These are phyloP conservation scores for Pontoporia blainvillei DNA, from an alignment of 2,113 vertebrate species.

Conservation along the genomic window DNA sequence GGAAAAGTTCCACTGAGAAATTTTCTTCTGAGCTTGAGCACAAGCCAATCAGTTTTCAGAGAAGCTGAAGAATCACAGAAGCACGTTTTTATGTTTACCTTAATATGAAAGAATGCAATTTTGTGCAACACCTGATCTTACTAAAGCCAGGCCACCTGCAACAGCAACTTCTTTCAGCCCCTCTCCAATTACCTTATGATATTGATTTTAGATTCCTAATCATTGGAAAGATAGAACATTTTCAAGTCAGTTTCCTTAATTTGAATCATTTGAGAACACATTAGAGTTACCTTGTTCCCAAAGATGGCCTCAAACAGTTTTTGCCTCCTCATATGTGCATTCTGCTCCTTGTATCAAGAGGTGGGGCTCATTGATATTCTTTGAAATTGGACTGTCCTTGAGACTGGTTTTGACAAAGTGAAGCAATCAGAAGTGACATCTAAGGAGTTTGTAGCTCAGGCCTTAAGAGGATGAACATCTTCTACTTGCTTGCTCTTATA, in stretches of 20 bases:
- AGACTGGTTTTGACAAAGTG: neutral
- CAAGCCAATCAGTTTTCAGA: too few relatives aligned
- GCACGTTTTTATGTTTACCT: too few relatives aligned
- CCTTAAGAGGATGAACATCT: neutral
- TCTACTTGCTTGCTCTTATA: neutral
- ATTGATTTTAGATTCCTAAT: neutral
- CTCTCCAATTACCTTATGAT: neutral
- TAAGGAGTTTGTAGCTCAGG: neutral
- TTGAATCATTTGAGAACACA: neutral
- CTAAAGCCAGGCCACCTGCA: too few relatives aligned
- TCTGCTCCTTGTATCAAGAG: neutral
- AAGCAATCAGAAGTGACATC: neutral
- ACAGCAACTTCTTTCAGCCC: too few relatives aligned
- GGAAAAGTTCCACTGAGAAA: neutral
- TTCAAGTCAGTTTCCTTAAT: neutral
- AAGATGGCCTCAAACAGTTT: neutral
- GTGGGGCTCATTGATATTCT: neutral
- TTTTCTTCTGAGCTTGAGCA: too few relatives aligned
- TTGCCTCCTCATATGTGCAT: fast-evolving
- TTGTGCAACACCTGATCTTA: too few relatives aligned
- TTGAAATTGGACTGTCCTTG: neutral
- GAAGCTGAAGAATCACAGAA: too few relatives aligned
- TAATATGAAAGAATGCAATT: too few relatives aligned
- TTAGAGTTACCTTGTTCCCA: neutral
- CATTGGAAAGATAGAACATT: neutral